phyloP scores from a whole-genome alignment of 2,888 invertebrate species.

The Dryocosmus kuriphilus region DNA sequence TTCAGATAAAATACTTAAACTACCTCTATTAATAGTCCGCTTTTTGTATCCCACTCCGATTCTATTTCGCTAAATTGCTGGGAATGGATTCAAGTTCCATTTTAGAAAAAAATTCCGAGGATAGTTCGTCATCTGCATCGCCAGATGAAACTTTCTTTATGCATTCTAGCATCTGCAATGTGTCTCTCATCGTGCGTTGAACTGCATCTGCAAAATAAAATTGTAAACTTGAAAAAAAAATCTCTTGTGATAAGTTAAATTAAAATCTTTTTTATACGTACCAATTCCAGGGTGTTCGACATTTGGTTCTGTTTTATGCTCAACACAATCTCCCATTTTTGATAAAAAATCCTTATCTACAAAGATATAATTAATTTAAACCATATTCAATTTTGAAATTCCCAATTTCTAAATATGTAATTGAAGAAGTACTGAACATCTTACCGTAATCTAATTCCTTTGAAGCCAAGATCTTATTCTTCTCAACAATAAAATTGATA shows the following conservation, averaged over 20 bases:
- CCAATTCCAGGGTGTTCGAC: slow-evolving; percentile 31
- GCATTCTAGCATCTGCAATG: slow-evolving; percentile 38
- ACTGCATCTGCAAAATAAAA: slow-evolving; percentile 40
- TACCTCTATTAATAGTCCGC: not conserved
- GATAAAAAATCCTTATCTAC: slow-evolving; percentile 15
- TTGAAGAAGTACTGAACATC: not conserved
- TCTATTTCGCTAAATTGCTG: not conserved
- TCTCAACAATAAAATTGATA: slow-evolving; percentile 38
- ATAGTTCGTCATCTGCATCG: slow-evolving; percentile 18
- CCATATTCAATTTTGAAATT: not conserved
- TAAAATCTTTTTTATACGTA: not conserved
- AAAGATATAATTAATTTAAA: not conserved
- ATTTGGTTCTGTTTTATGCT: not conserved
- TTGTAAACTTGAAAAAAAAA: not conserved
- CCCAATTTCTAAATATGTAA: not conserved
- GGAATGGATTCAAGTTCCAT: not conserved
- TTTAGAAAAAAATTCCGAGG: not conserved
- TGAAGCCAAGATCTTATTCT: slow-evolving; percentile 17
- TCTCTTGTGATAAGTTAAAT: not conserved
- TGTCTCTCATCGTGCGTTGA: slow-evolving; percentile 38
- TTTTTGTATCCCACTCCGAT: not conserved
- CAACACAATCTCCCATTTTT: not conserved
- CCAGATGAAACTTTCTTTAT: slow-evolving; percentile 42
- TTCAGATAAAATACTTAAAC: not conserved
- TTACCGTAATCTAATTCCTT: slow-evolving; percentile 16